Evolutionary conservation across 2,888 invertebrate species (phyloP), one percentile per base, ranked within the genome.

Genomic region (Zele albiditarsus): DNA sequence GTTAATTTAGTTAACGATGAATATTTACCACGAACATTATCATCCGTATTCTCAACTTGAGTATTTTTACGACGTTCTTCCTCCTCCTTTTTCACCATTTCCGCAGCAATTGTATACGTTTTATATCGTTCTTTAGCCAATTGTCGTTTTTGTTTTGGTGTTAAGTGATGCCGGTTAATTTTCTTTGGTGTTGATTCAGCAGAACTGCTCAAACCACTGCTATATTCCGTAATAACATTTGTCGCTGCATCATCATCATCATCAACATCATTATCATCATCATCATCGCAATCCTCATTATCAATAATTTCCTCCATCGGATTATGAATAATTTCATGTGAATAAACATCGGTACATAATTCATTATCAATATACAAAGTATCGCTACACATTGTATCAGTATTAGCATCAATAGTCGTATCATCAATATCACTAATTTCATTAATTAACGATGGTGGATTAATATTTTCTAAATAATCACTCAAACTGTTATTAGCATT

Each of bases 31-130:
- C 77, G 77, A 46, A 73, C 80, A 0, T 78, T 72, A n/a, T 71
- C 68, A 8, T 67, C 12, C 23, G 16, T 46, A 68, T 46, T 53
- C 2, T 53, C 76, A 25, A 73, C 77, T n/a, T 81, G 80, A n/a
- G 10, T 38, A 20, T 63, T 27, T 25, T 84, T 82, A 53, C 33
- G 20, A 8, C 82, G 77, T 60, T 84, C 82, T 65, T 83, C 85
- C 71, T 90, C 90, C 76, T 90, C 89, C 65, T 89, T 89, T 81
- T 90, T 90, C 2, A 91, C 90, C 84, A 93, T 89, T 75, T 91
- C 92, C 0, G 92, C 93, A 0, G 93, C 93, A 57, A 96, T 95
- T 0, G 95, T 96, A 85, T 96, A 96, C 0, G 96, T 96, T 86
- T 94, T 94, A 86, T 94, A 96, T 77, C 96, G 92, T 82, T 96